phyloP scores from a whole-genome alignment of 2,888 invertebrate species.

The Melieria omissa region DNA sequence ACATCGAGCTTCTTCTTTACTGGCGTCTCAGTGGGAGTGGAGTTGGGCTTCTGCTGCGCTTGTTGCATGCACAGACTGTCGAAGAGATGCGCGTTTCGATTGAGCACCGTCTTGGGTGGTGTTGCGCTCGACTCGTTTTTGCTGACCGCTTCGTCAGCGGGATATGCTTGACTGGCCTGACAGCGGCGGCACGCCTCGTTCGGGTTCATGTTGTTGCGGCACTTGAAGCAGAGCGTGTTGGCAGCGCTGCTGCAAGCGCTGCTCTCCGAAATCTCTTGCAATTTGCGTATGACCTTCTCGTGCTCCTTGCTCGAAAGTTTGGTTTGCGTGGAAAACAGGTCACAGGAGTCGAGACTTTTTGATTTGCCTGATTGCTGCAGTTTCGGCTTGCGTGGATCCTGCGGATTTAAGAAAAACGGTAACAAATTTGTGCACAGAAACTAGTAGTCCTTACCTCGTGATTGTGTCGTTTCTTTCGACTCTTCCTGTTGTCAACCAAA shows the following conservation, averaged over 20 bases:
- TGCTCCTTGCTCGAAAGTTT: conserved; percentile 54
- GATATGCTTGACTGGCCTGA: conserved; percentile 16
- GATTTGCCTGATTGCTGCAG: conserved; percentile 69
- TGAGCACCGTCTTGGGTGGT: conserved; percentile 21
- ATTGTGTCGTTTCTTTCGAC: conserved; percentile 64
- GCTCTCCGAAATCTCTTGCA: conserved; percentile 62
- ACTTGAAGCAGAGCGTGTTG: conserved; percentile 57
- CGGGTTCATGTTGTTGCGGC: conserved; percentile 56
- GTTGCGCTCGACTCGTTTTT: conserved; percentile 45
- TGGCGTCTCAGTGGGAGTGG: conserved; percentile 29
- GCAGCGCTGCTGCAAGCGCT: conserved; percentile 56
- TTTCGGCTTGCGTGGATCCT: conserved; percentile 62
- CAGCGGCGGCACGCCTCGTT: conserved; percentile 59
- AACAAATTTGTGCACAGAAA: neutral
- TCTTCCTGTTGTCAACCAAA: conserved; percentile 76
- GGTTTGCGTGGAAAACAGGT: conserved; percentile 71
- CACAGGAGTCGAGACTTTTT: conserved; percentile 86
- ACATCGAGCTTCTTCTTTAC: conserved; percentile 65
- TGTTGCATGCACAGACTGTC: conserved; percentile 38
- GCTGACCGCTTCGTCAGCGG: conserved; percentile 26
- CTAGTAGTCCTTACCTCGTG: conserved; percentile 49
- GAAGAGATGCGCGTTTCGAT: conserved; percentile 32
- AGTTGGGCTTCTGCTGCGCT: conserved; percentile 16
- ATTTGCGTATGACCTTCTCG: conserved; percentile 58
- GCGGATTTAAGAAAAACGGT: neutral